phyloP scores from a whole-genome alignment of 2,113 vertebrate species.

The Ochotona curzoniae region DNA sequence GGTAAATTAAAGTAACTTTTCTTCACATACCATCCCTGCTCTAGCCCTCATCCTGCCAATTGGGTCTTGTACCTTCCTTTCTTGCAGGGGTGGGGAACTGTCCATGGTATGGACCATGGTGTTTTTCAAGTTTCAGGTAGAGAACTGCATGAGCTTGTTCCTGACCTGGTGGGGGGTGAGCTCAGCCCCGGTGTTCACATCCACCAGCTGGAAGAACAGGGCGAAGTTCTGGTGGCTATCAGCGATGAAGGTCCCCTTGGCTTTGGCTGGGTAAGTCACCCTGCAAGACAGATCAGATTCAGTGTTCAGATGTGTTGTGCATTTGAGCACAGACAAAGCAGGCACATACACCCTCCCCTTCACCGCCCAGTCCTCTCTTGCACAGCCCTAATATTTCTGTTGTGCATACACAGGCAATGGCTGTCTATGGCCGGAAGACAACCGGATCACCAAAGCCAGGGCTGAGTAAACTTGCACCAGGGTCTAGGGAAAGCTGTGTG shows the following conservation, averaged over 20 bases:
- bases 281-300: conserved; percentile 81
- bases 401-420: neutral
- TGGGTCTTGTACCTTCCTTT: neutral
- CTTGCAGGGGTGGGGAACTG: neutral
- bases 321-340: neutral
- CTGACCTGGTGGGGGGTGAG: conserved; percentile 98
- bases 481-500: neutral
- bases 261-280: conserved; percentile 95
- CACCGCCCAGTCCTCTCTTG: neutral
- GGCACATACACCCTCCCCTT: neutral
- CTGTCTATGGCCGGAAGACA: neutral
- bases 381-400: neutral
- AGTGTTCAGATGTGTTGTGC: conserved; percentile 5
- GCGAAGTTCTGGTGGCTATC: conserved; percentile 99
- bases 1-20: conserved; percentile 19
- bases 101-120: too few relatives aligned
- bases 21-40: neutral
- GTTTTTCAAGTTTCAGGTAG: too few relatives aligned
- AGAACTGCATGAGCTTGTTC: neutral
- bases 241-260: conserved; percentile 93
- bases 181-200: conserved; percentile 94
- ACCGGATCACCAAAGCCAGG: neutral
- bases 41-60: neutral
- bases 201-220: conserved; percentile 96
- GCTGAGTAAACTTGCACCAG: neutral